Evolutionary conservation across 2,113 vertebrate genomes (phyloP), one percentile per base, ranked within the genome.

Genomic region (Pomatostomus ruficeps): DNA sequence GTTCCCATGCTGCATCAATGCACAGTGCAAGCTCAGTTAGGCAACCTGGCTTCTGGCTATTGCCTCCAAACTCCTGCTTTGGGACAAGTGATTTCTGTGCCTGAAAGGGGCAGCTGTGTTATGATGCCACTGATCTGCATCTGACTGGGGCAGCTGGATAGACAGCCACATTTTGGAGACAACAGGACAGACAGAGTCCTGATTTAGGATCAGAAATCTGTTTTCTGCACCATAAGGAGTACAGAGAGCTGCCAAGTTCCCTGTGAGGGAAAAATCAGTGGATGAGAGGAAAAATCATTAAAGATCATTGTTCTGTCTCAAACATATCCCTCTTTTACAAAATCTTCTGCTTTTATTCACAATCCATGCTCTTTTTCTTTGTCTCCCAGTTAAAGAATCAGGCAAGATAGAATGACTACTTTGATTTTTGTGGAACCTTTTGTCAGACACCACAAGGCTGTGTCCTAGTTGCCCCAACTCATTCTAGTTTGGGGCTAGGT

Each of bases 371-470:
- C 52, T 48, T 3, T 49, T 81, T 49, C 38, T 46, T 67, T 63
- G 24, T 58, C 20, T 83, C 20, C 9, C 12, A 4, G 16, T 24
- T 61, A 35, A 80, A 45, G 38, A 29, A 31, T 42, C 65, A 77
- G 36, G 59, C 1, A 1, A 42, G 61, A 46, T 0, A 2, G 46
- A 63, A 16, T 11, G 33, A 38, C 9, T 59, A 2, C 35, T 91
- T 52, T 24, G 22, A 31, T 68, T 75, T 65, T 76, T 22, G 0
- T 46, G 22, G 63, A 70, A 80, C 38, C 21, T 73, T 25, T 35
- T 14, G 16, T 76, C 24, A 59, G 42, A 75, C 28, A 66, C 35
- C 9, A 33, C 43, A 65, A 43, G 21, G 13, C 48, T 52, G 36
- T 35, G 36, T 55, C 48, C 55, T 33, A 3, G 46, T 74, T 74